Evolutionary conservation across 1,140 invertebrate genomes (phyloP), one percentile per base, ranked within the genome.

Genomic region (Leptopilina clavipes): DNA sequence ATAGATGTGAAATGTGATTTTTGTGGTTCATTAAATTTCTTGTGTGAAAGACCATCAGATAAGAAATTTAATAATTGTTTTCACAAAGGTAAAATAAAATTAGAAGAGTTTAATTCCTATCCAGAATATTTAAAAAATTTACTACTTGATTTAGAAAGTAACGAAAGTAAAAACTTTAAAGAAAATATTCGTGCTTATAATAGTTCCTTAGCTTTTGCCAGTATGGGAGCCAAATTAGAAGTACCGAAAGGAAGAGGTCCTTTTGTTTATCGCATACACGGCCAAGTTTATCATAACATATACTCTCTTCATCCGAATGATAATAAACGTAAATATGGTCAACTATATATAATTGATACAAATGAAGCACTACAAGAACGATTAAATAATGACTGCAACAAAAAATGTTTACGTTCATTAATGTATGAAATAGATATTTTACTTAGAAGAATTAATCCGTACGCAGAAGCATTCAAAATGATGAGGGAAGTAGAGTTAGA

Each of bases 321-420:
- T 25, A 56, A 72, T 71, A 45, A 52, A 19, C 74, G 71, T 48
- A 70, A 19, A 73, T 79, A 56, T 31, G 74, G 74, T 54, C 77
- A 79, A 79, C 31, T 79, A n/a, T 79, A 70, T 19, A 75, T 74
- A 59, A 12, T 78, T 37, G 73, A 78, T 73, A 40, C 65, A 17
- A 18, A 56, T 59, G 65, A 78, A 72, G 76, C 73, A 25, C 25
- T 70, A 19, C 17, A 75, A 12, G n/a, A 25, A n/a, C 70, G 76
- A 48, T 40, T 74, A 48, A 25, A 71, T 48, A 22, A 14, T 25
- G 40, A 45, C 65, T 59, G 59, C 1, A 43, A 45, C 56, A 56
- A 52, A 72, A n/a, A 25, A 75, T 37, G 40, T 45, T 44, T 45
- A 72, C 43, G 37, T 70, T n/a, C 44, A 70, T 54, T 14, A 73